phyloP scores from a whole-genome alignment of 1,140 invertebrate genomes.

The Drosophila rufa region DNA sequence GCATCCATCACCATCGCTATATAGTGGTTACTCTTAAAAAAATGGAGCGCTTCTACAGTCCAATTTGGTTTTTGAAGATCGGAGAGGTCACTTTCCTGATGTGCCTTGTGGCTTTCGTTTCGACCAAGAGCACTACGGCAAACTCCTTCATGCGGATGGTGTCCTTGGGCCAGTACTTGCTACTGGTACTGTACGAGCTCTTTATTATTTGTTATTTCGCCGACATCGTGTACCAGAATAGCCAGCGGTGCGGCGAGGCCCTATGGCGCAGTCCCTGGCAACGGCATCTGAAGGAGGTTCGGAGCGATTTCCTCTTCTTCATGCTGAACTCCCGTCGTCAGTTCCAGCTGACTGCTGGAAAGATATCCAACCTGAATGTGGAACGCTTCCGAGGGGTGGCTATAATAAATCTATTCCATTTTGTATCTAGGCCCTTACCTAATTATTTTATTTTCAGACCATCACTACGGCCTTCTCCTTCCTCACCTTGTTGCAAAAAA shows the following conservation, averaged over 20 bases:
- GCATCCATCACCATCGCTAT: slow-evolving; percentile 65
- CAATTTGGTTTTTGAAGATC: slow-evolving; percentile 78
- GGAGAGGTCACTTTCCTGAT: slow-evolving; percentile 72
- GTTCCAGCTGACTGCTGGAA: slow-evolving; percentile 74
- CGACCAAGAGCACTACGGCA: slow-evolving; percentile 70
- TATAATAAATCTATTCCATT: neutral
- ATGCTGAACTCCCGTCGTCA: slow-evolving; percentile 57
- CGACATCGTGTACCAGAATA: slow-evolving; percentile 73
- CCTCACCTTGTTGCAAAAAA: slow-evolving; percentile 73
- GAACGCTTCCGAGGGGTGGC: slow-evolving; percentile 66
- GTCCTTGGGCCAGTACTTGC: slow-evolving; percentile 69
- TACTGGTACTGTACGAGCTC: slow-evolving; percentile 67
- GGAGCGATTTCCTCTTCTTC: slow-evolving; percentile 70
- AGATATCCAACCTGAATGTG: slow-evolving; percentile 72
- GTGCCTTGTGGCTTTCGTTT: slow-evolving; percentile 75
- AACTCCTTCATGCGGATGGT: slow-evolving; percentile 75
- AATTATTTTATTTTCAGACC: slow-evolving; percentile 49
- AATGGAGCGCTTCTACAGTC: slow-evolving; percentile 74
- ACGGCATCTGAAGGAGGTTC: slow-evolving; percentile 62
- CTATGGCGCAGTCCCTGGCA: slow-evolving; percentile 77
- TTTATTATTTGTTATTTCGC: slow-evolving; percentile 81
- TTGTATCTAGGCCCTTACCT: neutral
- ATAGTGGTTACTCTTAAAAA: slow-evolving; percentile 52
- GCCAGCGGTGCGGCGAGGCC: slow-evolving; percentile 75
- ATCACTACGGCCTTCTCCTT: slow-evolving; percentile 82